phyloP scores from a whole-genome alignment of 2,113 vertebrate species.

The Pangasianodon hypophthalmus region DNA sequence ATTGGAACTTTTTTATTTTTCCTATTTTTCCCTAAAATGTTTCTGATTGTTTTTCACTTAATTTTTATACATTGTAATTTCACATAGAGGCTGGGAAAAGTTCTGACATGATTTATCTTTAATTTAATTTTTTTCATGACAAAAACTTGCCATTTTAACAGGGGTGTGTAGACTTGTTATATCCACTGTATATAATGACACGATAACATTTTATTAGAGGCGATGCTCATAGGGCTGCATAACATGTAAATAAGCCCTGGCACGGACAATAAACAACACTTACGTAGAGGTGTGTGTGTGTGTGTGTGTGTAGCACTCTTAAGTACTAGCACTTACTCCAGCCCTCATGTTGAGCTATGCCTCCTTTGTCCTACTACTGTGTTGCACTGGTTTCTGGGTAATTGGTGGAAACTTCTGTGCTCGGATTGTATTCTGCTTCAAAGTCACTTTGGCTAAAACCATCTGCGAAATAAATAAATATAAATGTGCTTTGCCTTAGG shows the following conservation, averaged over 20 bases:
- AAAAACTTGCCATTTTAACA: too few relatives aligned
- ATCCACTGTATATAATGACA: neutral
- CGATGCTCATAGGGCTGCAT: neutral
- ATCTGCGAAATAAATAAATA: slow-evolving; percentile 13
- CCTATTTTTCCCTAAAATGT: too few relatives aligned
- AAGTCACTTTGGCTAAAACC: slow-evolving; percentile 7
- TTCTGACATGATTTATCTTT: too few relatives aligned
- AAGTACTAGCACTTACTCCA: neutral
- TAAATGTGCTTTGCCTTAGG: slow-evolving; percentile 69
- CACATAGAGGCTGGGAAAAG: too few relatives aligned
- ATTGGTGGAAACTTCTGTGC: neutral
- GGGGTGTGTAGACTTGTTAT: neutral
- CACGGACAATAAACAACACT: neutral
- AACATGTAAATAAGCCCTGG: neutral
- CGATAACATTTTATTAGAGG: neutral
- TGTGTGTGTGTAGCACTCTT: neutral
- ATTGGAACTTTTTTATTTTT: too few relatives aligned
- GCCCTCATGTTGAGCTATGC: neutral
- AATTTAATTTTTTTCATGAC: too few relatives aligned
- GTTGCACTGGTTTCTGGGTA: neutral
- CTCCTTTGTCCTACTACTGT: neutral
- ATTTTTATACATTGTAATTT: too few relatives aligned
- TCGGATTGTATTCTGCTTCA: neutral
- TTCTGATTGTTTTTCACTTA: too few relatives aligned
- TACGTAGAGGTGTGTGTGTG: neutral